Conservation (phyloP, 2,113 vertebrate species). For the Prinia subflava region DNA sequence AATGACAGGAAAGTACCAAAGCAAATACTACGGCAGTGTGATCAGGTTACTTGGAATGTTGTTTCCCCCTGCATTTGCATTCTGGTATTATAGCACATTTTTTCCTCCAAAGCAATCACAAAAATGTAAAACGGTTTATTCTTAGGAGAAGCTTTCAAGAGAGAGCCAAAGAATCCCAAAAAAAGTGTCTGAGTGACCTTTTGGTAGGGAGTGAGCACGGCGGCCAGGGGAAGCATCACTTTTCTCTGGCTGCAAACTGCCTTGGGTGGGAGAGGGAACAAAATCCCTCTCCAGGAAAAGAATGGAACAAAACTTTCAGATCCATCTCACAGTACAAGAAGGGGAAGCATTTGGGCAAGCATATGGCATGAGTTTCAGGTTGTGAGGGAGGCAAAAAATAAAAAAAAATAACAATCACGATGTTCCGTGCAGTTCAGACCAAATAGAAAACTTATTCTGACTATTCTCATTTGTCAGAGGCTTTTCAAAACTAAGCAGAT, state of each 20-base stretch:
- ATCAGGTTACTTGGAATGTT: slow-evolving; percentile 47
- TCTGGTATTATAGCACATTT: not conserved
- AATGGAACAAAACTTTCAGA: not conserved
- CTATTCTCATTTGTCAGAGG: slow-evolving; percentile 65
- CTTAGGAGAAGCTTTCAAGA: slow-evolving; percentile 37
- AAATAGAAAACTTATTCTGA: slow-evolving; percentile 72
- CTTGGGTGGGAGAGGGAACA: slow-evolving; percentile 6
- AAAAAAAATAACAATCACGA: not conserved
- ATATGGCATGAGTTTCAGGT: slow-evolving; percentile 47
- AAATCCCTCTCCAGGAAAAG: slow-evolving; percentile 10
- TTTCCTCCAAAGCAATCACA: slow-evolving; percentile 29
- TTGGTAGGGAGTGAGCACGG: not conserved
- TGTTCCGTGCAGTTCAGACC: slow-evolving; percentile 55
- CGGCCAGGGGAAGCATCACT: not conserved
- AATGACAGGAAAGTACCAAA: slow-evolving; percentile 51
- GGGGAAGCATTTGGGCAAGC: slow-evolving; percentile 48
- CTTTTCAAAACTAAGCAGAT: slow-evolving; percentile 67
- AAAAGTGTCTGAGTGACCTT: slow-evolving; percentile 13
- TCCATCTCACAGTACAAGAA: not conserved
- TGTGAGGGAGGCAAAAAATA: not conserved
- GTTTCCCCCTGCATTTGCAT: not conserved
- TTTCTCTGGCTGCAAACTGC: not conserved
- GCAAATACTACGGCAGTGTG: not conserved
- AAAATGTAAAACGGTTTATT: slow-evolving; percentile 36
- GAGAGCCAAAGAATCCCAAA: not conserved